Evolutionary conservation across 1,140 invertebrate species (phyloP), one percentile per base, ranked within the genome.

Genomic region (Eueides isabella): DNA sequence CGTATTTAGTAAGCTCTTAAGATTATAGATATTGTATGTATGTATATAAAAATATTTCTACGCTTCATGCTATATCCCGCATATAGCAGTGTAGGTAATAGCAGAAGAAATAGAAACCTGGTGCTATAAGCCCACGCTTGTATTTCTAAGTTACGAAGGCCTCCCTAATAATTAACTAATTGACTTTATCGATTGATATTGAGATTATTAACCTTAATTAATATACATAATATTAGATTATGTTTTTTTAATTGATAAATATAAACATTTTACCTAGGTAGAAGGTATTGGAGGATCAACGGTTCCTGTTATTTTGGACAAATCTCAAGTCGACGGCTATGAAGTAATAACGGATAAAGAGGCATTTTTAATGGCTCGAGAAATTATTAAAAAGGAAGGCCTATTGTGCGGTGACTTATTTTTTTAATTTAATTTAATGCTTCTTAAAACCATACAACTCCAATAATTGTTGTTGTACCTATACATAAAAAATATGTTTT

Each of bases 281-380:
- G 96, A 96, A 88, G 96, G 96, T 48, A 95, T 96, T 74, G 96
- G 96, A 80, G 99, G 99, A 88, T 98, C 99, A 93, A 99, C 99
- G 88, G 93, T 98, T 64, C 99, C 99, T 6, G 98, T 98, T 4
- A 98, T 99, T 1, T 92, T 98, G 73, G 96, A 97, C 90, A 94
- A 95, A n/a, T 89, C 86, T 1, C 94, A 97, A 9, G 95, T 98
- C 12, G 97, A 99, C 33, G 61, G 29, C 7, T 78, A 65, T 86
- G 93, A 94, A 78, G 98, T 98, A 97, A 93, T 96, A 4, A 98
- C 99, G 89, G 99, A 99, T 84, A 94, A 95, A 71, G 96, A 97
- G 68, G 96, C 98, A 0, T 96, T 99, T 61, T 93, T 94, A 16
- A 96, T 97, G 95, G 95, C 98, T 7, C 94, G 98, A 72, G 93